Evolutionary conservation across 2,888 invertebrate species (phyloP), one percentile per base, ranked within the genome.

Genomic region (Colostygia pectinataria): DNA sequence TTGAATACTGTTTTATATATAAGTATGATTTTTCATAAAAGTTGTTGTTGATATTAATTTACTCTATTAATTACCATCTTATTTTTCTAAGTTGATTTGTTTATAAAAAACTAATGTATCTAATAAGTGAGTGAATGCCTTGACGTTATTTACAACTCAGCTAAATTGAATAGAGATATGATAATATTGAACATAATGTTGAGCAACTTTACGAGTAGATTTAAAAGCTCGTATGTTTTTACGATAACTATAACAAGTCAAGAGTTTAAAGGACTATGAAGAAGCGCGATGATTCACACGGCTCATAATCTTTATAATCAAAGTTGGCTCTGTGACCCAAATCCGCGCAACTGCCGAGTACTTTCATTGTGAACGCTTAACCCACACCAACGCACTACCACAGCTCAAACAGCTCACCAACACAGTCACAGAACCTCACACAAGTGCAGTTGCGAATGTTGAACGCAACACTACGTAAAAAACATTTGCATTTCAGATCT

Each of bases 301-400:
- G 70, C 67, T 80, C 74, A 78, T 86, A 88, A 89, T 90, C 87
- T 87, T 84, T 83, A 80, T 85, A 87, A 90, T 89, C 88, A 88
- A 85, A 88, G 83, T 86, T 85, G 78, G 80, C 66, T 77, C 84
- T 86, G 75, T 89, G 89, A 90, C 89, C 89, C 78, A 89, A 89
- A 88, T 90, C 85, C 83, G 69, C 76, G 85, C 86, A 87, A 87
- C 83, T 77, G 79, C 73, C 80, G 76, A 80, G 84, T 88, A 87
- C 89, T 88, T 88, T 89, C 88, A 88, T 89, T 90, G 89, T 88
- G 83, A 83, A 84, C 81, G 81, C 80, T 80, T 74, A 77, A 81
- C 79, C 65, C 74, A 73, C 77, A 81, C 72, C n/a, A n/a, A 64
- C 47, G 56, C 57, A 63, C 39, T 27, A 29, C 46, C 25, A 15